phyloP scores from a whole-genome alignment of 2,888 invertebrate species.

The Neria commutata region DNA sequence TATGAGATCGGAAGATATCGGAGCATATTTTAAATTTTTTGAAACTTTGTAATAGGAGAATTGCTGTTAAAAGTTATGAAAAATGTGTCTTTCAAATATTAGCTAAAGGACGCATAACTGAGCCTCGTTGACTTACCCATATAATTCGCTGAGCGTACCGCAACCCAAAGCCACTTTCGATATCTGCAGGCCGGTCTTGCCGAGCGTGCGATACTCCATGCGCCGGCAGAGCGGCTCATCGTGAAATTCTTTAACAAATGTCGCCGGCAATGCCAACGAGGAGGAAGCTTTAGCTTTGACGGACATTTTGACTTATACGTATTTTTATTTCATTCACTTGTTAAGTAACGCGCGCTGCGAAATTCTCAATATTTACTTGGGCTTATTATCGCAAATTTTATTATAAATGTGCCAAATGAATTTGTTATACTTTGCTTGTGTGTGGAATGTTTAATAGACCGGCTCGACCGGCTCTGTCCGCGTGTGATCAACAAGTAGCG shows the following conservation, averaged over 20 bases:
- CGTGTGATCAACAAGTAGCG: too few species aligned
- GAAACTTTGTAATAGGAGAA: too few species aligned
- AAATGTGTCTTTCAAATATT: too few species aligned
- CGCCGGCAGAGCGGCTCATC: slow-evolving; percentile 66
- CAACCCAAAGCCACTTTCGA: slow-evolving; percentile 79
- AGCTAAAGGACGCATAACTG: too few species aligned
- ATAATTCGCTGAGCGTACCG: slow-evolving; percentile 74
- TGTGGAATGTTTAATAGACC: too few species aligned
- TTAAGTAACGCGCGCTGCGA: neutral
- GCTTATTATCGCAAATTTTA: neutral
- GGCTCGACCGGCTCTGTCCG: neutral
- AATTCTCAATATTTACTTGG: neutral
- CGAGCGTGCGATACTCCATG: slow-evolving; percentile 78
- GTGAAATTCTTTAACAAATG: slow-evolving; percentile 71
- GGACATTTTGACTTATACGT: neutral
- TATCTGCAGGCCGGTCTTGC: slow-evolving; percentile 72
- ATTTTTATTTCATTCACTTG: slow-evolving; percentile 30
- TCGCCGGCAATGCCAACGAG: slow-evolving; percentile 66
- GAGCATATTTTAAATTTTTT: too few species aligned
- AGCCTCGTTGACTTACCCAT: slow-evolving; percentile 65
- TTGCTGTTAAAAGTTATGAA: too few species aligned
- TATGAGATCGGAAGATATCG: too few species aligned
- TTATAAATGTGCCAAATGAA: neutral
- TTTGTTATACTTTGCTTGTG: too few species aligned
- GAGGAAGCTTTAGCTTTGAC: too few species aligned